Evolutionary conservation across 1,140 invertebrate genomes (phyloP), one percentile per base, ranked within the genome.

Genomic region (Tribolium castaneum): DNA sequence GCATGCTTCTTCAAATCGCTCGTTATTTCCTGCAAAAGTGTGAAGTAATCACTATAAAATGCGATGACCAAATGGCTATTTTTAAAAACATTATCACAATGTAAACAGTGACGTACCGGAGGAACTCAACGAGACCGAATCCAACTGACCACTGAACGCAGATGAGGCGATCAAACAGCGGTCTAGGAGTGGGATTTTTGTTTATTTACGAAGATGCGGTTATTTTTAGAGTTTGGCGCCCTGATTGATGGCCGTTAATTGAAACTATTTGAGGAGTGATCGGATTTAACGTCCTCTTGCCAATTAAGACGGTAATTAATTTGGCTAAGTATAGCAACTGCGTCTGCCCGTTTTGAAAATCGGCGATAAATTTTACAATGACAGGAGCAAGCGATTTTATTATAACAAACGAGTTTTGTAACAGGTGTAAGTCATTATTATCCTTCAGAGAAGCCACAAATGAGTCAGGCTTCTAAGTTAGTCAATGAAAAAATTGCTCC

Each of bases 1-100:
- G 91, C 89, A 83, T 90, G 89, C 80, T 86, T 87, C 80, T 88
- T 88, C 77, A 93, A 88, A 84, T 92, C 89, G 62, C 84, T 84
- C 54, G 90, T 87, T 76, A 91, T 89, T 62, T 87, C 88, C 92
- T 93, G 86, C 51, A 89, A 90, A 52, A 7, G 22, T 25, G 22
- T 54, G 51, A 75, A 13, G 51, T 75, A 49, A 51, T 72, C 13
- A 13, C 16, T 16, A 74, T n/a, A 52, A 74, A 34, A 52, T 45
- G 39, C 39, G 39, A 56, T 75, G 51, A 59, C 22, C 22, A 30
- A 75, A 54, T 30, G 1, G 6, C 14, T 73, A 73, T 73, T 73
- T 73, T 52, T 73, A 72, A 50, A 72, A 4, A 5, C 12, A 35
- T 62, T 62, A 25, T 25, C 22, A 50, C 9, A 9, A 9, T 16